Conservation (phyloP, 2,113 vertebrate genomes). For the Menura novaehollandiae region DNA sequence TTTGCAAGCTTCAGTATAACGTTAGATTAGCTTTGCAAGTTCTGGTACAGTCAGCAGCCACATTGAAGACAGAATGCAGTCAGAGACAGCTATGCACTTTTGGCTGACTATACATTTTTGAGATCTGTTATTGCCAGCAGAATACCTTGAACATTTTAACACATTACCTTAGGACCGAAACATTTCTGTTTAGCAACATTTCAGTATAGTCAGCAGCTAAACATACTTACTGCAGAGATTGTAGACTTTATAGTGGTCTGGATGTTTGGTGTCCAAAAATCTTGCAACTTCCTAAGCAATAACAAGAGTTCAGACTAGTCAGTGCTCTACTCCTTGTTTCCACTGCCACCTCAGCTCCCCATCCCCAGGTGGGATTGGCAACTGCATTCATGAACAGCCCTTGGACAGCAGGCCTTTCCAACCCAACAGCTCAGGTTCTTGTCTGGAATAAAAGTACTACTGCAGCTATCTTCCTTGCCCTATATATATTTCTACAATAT, state of each 20-base stretch:
- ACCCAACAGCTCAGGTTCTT: background rate
- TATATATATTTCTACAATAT: background rate
- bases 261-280: slow-evolving; percentile 91
- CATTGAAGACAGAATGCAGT: background rate
- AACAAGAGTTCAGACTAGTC: background rate
- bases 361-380: background rate
- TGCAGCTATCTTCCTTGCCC: background rate
- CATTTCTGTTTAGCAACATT: background rate
- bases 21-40: background rate
- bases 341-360: background rate
- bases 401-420: background rate
- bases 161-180: no score
- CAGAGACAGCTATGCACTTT: background rate
- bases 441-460: background rate
- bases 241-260: slow-evolving; percentile 89
- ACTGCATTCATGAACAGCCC: background rate
- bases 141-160: background rate
- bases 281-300: slow-evolving; percentile 85
- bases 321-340: background rate
- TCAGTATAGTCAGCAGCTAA: background rate
- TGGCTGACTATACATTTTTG: background rate
- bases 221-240: slow-evolving; percentile 93
- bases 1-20: background rate
- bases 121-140: background rate
- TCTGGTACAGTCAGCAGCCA: background rate